These are phyloP conservation scores for Orthonevra nobilis DNA, from an alignment of 2,888 invertebrate genomes.

Conservation along the genomic window DNA sequence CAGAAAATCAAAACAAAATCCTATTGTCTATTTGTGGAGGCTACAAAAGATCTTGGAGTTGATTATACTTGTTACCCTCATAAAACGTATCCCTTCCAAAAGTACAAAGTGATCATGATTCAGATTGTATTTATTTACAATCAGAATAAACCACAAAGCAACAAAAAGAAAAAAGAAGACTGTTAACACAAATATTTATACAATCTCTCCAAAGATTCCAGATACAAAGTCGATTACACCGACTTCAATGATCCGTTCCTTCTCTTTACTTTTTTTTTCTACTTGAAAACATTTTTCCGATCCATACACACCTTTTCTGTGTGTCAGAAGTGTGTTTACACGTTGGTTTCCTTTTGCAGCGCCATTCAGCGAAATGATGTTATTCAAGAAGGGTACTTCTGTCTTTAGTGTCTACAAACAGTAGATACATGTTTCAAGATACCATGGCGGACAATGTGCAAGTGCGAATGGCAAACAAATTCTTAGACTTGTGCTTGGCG, in stretches of 20 bases:
- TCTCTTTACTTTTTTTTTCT: slow-evolving; percentile 3
- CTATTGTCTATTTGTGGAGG: no score
- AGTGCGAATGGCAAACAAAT: slow-evolving; percentile 21
- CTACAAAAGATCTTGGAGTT: no score
- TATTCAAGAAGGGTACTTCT: slow-evolving; percentile 52
- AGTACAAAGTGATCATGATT: slow-evolving; percentile 14
- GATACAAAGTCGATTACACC: slow-evolving; percentile 37
- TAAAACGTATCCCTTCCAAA: no score
- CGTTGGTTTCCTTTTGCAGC: slow-evolving; percentile 5
- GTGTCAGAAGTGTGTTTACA: slow-evolving; percentile 44
- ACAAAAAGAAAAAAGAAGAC: not conserved
- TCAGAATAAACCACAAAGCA: not conserved
- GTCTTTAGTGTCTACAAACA: slow-evolving; percentile 39
- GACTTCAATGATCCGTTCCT: not conserved
- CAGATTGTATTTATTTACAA: slow-evolving; percentile 32
- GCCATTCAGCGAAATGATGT: slow-evolving; percentile 2
- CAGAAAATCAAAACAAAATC: no score
- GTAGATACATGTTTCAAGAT: slow-evolving; percentile 46
- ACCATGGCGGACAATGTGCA: slow-evolving; percentile 32
- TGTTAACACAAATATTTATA: slow-evolving; percentile 51
- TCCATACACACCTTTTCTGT: slow-evolving; percentile 22
- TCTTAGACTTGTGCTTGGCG: not conserved
- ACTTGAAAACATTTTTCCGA: not conserved
- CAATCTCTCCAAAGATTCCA: slow-evolving; percentile 41
- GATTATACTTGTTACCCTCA: no score